phyloP scores from a whole-genome alignment of 2,888 invertebrate genomes.

The Calephelis perditalis region DNA sequence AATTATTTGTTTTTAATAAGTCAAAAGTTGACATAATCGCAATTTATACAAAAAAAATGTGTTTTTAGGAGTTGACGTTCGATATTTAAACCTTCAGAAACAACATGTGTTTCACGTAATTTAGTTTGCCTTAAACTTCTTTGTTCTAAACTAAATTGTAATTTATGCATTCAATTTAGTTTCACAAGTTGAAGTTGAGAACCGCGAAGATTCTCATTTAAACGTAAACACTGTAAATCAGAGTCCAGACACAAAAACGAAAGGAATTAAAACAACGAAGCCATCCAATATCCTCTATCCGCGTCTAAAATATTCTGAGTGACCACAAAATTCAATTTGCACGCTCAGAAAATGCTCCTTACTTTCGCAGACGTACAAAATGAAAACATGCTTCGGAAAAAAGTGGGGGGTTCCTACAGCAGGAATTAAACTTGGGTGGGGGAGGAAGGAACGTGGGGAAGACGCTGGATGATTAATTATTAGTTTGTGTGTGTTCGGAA shows the following conservation, averaged over 20 bases:
- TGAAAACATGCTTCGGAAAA: slow-evolving; percentile 68
- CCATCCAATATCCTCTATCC: slow-evolving; percentile 58
- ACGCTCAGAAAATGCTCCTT: slow-evolving; percentile 44
- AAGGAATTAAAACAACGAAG: slow-evolving; percentile 24
- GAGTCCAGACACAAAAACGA: slow-evolving; percentile 13
- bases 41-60: too few species aligned
- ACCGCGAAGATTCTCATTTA: slow-evolving; percentile 3
- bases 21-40: too few species aligned
- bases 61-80: too few species aligned
- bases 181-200: too few species aligned
- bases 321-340: slow-evolving; percentile 77
- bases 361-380: slow-evolving; percentile 60
- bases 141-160: too few species aligned
- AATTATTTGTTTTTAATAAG: too few species aligned
- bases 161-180: too few species aligned
- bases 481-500: slow-evolving; percentile 73
- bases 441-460: slow-evolving; percentile 43
- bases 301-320: slow-evolving; percentile 64
- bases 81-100: too few species aligned
- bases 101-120: too few species aligned
- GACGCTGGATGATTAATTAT: slow-evolving; percentile 76
- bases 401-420: slow-evolving; percentile 42
- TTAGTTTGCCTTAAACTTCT: too few species aligned
- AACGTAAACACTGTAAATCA: slow-evolving; percentile 4
- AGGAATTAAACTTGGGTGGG: slow-evolving; percentile 67